Evolutionary conservation across 2,797 vertebrate genomes (phyloP).

Genomic region (Triplophysa yarkandensis): DNA sequence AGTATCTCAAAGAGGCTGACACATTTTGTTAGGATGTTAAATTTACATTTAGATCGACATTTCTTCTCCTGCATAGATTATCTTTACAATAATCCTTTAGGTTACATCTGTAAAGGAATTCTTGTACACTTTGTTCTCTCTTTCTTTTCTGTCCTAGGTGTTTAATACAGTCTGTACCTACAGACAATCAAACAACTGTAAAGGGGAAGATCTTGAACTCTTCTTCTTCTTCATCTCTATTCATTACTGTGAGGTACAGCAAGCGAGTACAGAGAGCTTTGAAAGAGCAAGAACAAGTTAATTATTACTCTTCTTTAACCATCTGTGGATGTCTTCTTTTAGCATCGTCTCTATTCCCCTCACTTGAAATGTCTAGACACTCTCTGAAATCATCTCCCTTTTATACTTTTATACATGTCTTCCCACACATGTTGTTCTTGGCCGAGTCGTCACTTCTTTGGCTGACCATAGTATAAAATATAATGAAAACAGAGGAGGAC

Average conservation of each 20-base stretch:
- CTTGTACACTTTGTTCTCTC: too few species aligned
- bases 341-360: constrained; percentile 36
- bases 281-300: constrained; percentile 44
- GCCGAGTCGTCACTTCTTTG: constrained; percentile 22
- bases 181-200: constrained; percentile 3
- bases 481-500: constrained; percentile 33
- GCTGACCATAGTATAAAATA: constrained; percentile 29
- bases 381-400: constrained; percentile 39
- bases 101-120: too few species aligned
- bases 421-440: constrained; percentile 48
- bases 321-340: constrained; percentile 39
- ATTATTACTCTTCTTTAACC: constrained; percentile 54
- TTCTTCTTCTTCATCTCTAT: constrained; percentile 42
- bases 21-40: too few species aligned
- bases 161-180: background rate
- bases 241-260: background rate
- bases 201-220: constrained; percentile 7
- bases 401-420: constrained; percentile 48
- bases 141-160: background rate
- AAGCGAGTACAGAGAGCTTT: constrained; percentile 18
- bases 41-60: too few species aligned
- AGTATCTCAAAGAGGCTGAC: too few species aligned
- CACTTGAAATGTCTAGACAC: constrained; percentile 50
- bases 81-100: too few species aligned
- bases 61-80: too few species aligned